A percentile compares a stretch with the other conserved stretches of the same genome.
These are phyloP conservation scores for Bombylius discolor DNA, from an alignment of 2,888 invertebrate species.

Conservation along the genomic window DNA sequence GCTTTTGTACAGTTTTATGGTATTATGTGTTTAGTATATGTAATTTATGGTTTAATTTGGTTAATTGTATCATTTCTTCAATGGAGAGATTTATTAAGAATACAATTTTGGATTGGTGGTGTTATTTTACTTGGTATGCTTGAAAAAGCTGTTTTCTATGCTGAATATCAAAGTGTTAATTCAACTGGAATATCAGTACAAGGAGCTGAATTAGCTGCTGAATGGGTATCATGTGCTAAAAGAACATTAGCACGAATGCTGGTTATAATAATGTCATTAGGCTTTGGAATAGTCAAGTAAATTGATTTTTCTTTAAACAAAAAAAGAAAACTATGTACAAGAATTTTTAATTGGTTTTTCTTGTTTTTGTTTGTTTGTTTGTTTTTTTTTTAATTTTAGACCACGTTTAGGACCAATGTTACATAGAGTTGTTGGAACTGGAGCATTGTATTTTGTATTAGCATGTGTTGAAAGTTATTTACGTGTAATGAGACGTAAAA, in stretches of 20 bases:
- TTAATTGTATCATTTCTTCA: slow-evolving; percentile 67
- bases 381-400: slow-evolving; percentile 33
- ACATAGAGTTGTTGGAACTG: slow-evolving; percentile 76
- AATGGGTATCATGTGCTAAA: slow-evolving; percentile 84
- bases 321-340: not conserved
- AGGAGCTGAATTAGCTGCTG: slow-evolving; percentile 71
- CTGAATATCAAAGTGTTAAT: slow-evolving; percentile 70
- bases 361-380: not conserved
- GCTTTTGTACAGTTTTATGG: slow-evolving; percentile 61
- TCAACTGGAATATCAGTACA: slow-evolving; percentile 49
- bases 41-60: slow-evolving; percentile 72
- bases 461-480: slow-evolving; percentile 79
- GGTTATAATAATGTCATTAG: slow-evolving; percentile 86
- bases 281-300: slow-evolving; percentile 91
- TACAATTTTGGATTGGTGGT: slow-evolving; percentile 94
- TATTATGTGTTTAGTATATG: slow-evolving; percentile 78
- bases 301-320: slow-evolving; percentile 23
- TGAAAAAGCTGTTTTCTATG: slow-evolving; percentile 81
- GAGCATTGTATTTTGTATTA: slow-evolving; percentile 67
- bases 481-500: slow-evolving; percentile 52
- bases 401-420: slow-evolving; percentile 80
- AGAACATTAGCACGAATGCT: slow-evolving; percentile 83
- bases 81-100: slow-evolving; percentile 80
- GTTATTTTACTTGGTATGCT: slow-evolving; percentile 79
- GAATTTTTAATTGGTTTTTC: not conserved